Evolutionary conservation across 2,113 vertebrate genomes (phyloP).

Genomic region (Corynorhinus townsendii): DNA sequence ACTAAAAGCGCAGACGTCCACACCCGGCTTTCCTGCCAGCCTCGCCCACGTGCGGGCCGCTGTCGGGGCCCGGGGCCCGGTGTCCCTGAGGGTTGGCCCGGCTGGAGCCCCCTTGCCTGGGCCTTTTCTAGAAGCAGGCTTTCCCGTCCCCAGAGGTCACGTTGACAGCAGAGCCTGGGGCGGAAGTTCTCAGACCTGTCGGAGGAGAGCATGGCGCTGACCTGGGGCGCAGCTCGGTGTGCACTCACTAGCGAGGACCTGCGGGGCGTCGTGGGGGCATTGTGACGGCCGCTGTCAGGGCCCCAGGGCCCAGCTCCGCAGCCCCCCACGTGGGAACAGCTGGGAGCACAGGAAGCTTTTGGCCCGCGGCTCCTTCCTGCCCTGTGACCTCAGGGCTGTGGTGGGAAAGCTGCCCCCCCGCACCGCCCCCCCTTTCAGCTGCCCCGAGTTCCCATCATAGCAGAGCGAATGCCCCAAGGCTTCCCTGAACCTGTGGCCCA

Average conservation of each 20-base stretch:
- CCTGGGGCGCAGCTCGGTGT: neutral
- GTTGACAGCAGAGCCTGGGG: neutral
- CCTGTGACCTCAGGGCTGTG: neutral
- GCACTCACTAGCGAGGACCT: constrained; percentile 59
- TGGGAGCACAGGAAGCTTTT: rapidly evolving
- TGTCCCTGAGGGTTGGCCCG: no score
- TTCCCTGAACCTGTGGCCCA: neutral
- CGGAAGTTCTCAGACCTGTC: neutral
- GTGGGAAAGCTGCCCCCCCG: neutral
- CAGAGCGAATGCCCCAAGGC: neutral
- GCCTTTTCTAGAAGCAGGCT: neutral
- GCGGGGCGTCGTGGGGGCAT: neutral
- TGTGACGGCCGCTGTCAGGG: rapidly evolving
- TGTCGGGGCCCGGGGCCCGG: rapidly evolving
- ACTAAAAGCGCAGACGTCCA: constrained; percentile 50
- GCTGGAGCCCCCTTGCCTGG: rapidly evolving
- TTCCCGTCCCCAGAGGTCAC: rapidly evolving
- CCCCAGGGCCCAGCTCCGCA: neutral
- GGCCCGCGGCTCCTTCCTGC: neutral
- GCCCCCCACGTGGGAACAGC: neutral
- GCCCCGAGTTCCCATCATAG: neutral
- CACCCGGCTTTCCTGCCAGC: constrained; percentile 25
- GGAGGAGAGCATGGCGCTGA: neutral
- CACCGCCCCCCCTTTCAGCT: rapidly evolving
- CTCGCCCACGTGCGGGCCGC: neutral